phyloP scores from a whole-genome alignment of 2,113 vertebrate species.

The Xiphorhynchus elegans region DNA sequence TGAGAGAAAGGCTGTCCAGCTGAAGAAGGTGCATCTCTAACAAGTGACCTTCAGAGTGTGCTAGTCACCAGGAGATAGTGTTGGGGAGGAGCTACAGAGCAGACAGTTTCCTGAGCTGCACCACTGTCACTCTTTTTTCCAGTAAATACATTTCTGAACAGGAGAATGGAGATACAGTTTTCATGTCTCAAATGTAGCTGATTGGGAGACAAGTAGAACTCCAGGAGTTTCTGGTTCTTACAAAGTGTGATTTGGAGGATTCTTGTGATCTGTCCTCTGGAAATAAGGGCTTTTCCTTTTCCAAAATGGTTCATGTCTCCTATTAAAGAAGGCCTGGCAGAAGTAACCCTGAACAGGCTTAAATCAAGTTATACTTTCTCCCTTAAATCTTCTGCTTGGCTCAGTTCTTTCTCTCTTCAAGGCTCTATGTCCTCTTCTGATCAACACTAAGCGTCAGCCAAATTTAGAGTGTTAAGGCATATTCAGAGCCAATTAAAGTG shows the following conservation, averaged over 20 bases:
- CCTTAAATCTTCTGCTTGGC: not conserved
- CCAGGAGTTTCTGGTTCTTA: not conserved
- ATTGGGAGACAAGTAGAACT: not conserved
- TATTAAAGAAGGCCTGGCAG: not conserved
- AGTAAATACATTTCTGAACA: not conserved
- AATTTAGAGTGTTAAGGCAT: not conserved
- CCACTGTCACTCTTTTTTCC: not conserved
- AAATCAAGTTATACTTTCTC: not conserved
- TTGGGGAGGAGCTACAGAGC: not conserved
- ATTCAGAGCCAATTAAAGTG: not conserved
- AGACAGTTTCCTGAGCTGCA: not conserved
- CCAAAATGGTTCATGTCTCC: not conserved
- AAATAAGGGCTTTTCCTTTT: not conserved
- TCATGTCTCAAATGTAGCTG: not conserved
- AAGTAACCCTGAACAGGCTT: not conserved
- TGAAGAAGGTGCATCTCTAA: not conserved
- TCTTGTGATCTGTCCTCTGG: not conserved
- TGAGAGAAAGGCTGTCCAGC: not conserved
- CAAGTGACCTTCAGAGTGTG: not conserved
- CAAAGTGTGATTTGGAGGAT: not conserved
- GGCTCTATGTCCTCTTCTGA: not conserved
- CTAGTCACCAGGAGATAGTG: not conserved
- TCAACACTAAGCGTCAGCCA: not conserved
- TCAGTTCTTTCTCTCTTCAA: not conserved
- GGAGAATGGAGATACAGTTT: not conserved